These are phyloP conservation scores for Oegoconia quadripuncta DNA, from an alignment of 2,888 invertebrate species.

Conservation along the genomic window DNA sequence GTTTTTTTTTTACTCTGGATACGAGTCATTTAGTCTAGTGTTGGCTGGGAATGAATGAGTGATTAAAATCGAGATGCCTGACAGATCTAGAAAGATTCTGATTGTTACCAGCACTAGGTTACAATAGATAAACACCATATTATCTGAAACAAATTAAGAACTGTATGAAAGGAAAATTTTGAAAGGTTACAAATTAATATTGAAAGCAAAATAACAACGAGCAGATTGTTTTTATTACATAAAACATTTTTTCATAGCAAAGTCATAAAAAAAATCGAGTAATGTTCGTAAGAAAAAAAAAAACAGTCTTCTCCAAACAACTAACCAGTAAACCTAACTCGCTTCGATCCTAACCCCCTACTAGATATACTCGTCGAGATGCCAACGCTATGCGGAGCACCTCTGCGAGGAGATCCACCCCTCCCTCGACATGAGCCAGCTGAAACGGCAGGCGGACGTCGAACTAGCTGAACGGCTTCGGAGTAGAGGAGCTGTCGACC, in stretches of 20 bases:
- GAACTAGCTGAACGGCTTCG: constrained; percentile 58
- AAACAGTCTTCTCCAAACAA: constrained; percentile 45
- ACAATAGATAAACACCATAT: too few species aligned
- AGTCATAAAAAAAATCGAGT: constrained; percentile 6
- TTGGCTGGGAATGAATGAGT: too few species aligned
- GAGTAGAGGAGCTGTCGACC: constrained; percentile 43
- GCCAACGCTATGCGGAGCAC: constrained; percentile 90
- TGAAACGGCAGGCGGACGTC: constrained; percentile 62
- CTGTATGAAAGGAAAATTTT: constrained; percentile 14
- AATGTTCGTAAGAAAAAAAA: constrained; percentile 12
- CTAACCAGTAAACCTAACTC: constrained; percentile 76
- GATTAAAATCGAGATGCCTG: too few species aligned
- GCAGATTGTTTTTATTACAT: constrained; percentile 17
- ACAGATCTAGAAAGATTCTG: too few species aligned
- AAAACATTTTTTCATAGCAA: constrained; percentile 1
- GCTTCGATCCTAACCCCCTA: constrained; percentile 65
- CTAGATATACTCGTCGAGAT: constrained; percentile 92
- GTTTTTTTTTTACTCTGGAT: too few species aligned
- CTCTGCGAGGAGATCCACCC: constrained; percentile 91
- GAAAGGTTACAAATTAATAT: constrained; percentile 15
- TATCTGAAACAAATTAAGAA: constrained; percentile 5
- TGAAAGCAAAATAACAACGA: constrained; percentile 15
- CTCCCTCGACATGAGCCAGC: constrained; percentile 81
- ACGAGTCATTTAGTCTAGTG: too few species aligned
- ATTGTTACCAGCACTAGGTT: too few species aligned